A percentile compares a stretch with the other conserved stretches of the same genome.
Conservation (phyloP, 92 coral and sea anemone genomes). For the Parazoanthus swiftii region DNA sequence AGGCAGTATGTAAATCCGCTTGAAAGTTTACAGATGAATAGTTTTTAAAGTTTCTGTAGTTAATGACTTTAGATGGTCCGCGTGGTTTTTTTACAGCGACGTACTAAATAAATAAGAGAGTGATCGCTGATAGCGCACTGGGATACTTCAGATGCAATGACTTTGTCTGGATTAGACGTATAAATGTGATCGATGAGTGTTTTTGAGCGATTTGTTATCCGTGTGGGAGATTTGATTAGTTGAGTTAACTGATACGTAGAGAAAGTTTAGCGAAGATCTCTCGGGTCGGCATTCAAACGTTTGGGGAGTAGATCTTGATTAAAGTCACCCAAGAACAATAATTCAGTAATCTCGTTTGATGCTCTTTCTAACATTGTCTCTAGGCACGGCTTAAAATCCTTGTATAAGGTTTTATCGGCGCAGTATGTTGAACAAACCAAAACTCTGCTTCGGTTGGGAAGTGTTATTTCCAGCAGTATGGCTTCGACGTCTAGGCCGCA, state of each 20-base stretch:
- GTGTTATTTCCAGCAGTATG: neutral
- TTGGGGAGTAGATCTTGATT: conserved; percentile 27
- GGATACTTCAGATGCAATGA: conserved; percentile 22
- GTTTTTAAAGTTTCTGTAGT: conserved; percentile 35
- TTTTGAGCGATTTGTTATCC: neutral
- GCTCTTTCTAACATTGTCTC: conserved; percentile 22
- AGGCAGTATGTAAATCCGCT: conserved; percentile 24
- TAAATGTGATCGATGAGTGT: conserved; percentile 26
- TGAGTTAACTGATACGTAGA: conserved; percentile 17
- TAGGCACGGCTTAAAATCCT: conserved; percentile 27
- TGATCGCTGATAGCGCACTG: conserved; percentile 42
- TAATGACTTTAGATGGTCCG: conserved; percentile 7
- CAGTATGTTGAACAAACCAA: conserved; percentile 40
- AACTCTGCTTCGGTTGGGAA: conserved; percentile 34
- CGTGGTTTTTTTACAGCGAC: conserved; percentile 32
- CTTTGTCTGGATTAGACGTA: conserved; percentile 15
- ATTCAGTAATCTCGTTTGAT: too few relatives aligned
- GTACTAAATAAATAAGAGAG: conserved; percentile 34
- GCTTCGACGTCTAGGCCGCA: conserved; percentile 29
- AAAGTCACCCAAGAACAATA: too few relatives aligned
- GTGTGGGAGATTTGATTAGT: neutral
- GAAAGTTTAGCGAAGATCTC: too few relatives aligned
- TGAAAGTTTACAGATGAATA: conserved; percentile 32
- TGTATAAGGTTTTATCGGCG: conserved; percentile 34
- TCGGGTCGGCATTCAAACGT: too few relatives aligned